Evolutionary conservation across 2,888 invertebrate species (phyloP), one percentile per base, ranked within the genome.

Genomic region (Podotricha telesiphe): DNA sequence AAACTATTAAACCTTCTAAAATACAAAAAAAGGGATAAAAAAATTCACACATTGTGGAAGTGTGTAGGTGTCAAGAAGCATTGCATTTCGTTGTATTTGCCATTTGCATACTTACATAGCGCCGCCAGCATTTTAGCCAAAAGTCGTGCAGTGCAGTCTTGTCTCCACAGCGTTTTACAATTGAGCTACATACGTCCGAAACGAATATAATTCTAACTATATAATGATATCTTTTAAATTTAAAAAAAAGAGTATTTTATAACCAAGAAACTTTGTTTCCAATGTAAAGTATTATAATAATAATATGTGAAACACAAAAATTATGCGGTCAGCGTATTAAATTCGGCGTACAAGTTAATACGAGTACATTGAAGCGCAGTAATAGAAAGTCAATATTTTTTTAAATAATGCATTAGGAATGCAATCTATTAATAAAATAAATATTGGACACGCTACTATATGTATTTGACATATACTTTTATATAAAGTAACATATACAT

Each of bases 71-170:
- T 64, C 63, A 63, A 59, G 59, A 61, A 63, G 42, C 55, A 19
- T 55, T 56, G 28, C 56, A 47, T 65, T 65, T 22, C 22, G 37
- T 15, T 34, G 37, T 58, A 47, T 19, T 47, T 37, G 11, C 63
- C 19, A 22, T 50, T 50, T 62, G 50, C 50, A 62, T 34, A 20
- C 62, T 50, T 50, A 50, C 17, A 17, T 40, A 56, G 56, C 47
- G 48, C 62, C 20, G 19, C 53, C 62, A 50, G 48, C 50, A 37
- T 50, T 62, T 62, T 28, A 62, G 37, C 48, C 62, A 20, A 62
- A 62, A 62, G 19, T 37, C 62, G 34, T 62, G 17, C 37, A 62
- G 50, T 62, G 50, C 17, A 11, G 62, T 19, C 8, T n/a, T 50
- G 50, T 62, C 48, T 40, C 13, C 19, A n/a, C n/a, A 53, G 19